A percentile compares a stretch with the other conserved stretches of the same genome.
Conservation (phyloP, 2,888 invertebrate genomes). For the Acrobasis suavella region DNA sequence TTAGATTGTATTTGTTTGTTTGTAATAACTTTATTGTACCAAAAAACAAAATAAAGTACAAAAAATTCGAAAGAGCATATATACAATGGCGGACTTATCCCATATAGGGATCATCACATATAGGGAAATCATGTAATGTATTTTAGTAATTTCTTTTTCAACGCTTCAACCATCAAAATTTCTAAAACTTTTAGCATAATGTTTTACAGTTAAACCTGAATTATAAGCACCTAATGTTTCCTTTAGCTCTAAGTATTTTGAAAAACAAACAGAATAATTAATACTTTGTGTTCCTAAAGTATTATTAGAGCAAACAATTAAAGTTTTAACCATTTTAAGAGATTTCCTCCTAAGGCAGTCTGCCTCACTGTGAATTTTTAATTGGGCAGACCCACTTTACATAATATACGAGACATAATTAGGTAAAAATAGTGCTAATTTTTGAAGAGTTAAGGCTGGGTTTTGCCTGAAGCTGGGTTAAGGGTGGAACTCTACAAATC, state of each 20-base stretch:
- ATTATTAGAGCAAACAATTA: constrained; percentile 3
- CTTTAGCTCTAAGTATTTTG: background rate
- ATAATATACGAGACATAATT: constrained; percentile 6
- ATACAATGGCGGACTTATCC: no score
- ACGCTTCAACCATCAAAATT: no score
- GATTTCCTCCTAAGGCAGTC: background rate
- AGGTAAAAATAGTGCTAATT: background rate
- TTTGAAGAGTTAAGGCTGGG: background rate
- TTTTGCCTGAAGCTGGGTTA: background rate
- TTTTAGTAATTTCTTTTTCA: no score
- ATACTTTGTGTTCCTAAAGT: background rate
- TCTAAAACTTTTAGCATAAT: no score
- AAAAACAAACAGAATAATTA: background rate
- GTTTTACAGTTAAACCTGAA: no score
- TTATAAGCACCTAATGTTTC: background rate
- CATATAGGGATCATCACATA: no score
- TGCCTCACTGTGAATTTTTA: constrained; percentile 13
- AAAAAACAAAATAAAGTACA: no score
- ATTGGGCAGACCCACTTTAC: constrained; percentile 4
- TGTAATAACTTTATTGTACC: no score
- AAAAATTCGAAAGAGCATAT: no score
- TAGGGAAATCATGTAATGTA: no score
- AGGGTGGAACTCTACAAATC: constrained; percentile 30
- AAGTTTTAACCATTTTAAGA: constrained; percentile 7
- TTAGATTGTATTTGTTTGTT: no score